phyloP scores from a whole-genome alignment of 92 coral and sea anemone genomes.

The Porites rus region DNA sequence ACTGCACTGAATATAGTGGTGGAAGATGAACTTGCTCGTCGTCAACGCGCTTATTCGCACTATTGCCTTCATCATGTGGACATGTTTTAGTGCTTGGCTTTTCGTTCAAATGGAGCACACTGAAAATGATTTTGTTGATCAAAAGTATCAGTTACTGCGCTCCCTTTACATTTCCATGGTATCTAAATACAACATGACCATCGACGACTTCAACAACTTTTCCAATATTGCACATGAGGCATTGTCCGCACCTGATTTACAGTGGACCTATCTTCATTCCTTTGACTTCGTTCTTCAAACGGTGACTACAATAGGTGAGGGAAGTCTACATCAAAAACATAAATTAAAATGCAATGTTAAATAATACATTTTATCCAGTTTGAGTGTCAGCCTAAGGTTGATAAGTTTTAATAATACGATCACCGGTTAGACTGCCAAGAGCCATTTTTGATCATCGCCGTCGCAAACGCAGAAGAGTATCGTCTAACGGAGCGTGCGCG shows the following conservation, averaged over 20 bases:
- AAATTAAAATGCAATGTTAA: no score
- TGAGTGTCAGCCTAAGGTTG: no score
- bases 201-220: constrained; percentile 46
- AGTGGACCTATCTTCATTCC: constrained; percentile 37
- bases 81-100: constrained; percentile 35
- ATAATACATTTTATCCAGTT: no score
- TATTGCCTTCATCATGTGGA: constrained; percentile 9
- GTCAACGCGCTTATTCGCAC: constrained; percentile 27
- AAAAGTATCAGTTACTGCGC: constrained; percentile 1
- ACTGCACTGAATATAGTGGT: not conserved
- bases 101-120: constrained; percentile 46
- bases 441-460: no score
- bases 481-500: no score
- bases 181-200: constrained; percentile 62
- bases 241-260: constrained; percentile 15
- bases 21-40: constrained; percentile 18
- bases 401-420: no score
- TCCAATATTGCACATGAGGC: constrained; percentile 37
- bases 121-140: not conserved
- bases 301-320: not conserved
- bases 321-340: no score
- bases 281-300: constrained; percentile 45
- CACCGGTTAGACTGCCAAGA: no score
- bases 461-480: no score
- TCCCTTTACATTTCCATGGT: constrained; percentile 45